These are phyloP conservation scores for Lasioglossum vierecki DNA, from an alignment of 2,888 invertebrate genomes.

Conservation along the genomic window DNA sequence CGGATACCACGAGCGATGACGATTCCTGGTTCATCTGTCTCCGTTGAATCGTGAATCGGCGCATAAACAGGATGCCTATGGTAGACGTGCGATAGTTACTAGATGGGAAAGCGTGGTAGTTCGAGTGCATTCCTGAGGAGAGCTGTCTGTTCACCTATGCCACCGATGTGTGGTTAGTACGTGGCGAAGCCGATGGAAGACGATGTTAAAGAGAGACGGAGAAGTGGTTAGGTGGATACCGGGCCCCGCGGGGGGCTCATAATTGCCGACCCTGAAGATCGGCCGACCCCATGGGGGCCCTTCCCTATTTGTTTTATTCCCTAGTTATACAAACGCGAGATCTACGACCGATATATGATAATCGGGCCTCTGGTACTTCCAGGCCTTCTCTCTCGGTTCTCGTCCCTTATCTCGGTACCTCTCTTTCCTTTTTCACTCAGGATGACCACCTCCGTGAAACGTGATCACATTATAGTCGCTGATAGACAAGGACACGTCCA, in stretches of 20 bases:
- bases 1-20: conserved; percentile 26
- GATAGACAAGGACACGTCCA: conserved; percentile 69
- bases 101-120: conserved; percentile 58
- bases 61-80: conserved; percentile 37
- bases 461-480: conserved; percentile 64
- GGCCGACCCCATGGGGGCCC: conserved; percentile 82
- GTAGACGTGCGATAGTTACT: conserved; percentile 50
- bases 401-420: conserved; percentile 36
- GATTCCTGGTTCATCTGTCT: conserved; percentile 21
- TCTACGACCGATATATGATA: conserved; percentile 84
- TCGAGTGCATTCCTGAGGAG: conserved; percentile 70
- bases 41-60: conserved; percentile 31
- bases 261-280: conserved; percentile 84
- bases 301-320: conserved; percentile 84
- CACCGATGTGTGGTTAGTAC: conserved; percentile 64
- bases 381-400: conserved; percentile 40
- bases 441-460: conserved; percentile 67
- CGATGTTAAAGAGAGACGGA: conserved; percentile 55
- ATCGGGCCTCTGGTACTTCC: conserved; percentile 73
- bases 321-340: conserved; percentile 84
- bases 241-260: conserved; percentile 83
- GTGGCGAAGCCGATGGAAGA: conserved; percentile 51
- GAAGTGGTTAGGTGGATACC: conserved; percentile 74
- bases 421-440: conserved; percentile 39
- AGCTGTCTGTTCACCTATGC: conserved; percentile 70